These are phyloP conservation scores for Tinea semifulvella DNA, from an alignment of 2,888 invertebrate species.

Conservation along the genomic window DNA sequence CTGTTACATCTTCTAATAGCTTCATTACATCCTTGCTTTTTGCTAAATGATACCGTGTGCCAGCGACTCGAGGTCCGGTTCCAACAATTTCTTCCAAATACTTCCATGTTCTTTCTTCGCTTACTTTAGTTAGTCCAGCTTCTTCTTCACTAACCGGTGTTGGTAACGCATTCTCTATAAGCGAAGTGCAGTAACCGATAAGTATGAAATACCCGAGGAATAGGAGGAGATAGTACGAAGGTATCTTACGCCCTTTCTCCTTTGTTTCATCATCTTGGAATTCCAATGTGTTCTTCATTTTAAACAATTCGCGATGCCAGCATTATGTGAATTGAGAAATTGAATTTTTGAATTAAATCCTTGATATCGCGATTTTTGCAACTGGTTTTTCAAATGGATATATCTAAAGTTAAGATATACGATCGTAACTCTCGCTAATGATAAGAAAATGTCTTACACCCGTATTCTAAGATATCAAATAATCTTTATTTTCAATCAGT, in stretches of 20 bases:
- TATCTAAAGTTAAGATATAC: no score
- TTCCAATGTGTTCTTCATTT: not conserved
- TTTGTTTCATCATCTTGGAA: not conserved
- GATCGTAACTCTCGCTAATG: no score
- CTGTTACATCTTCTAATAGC: conserved; percentile 7
- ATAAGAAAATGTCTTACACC: no score
- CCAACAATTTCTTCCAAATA: conserved; percentile 39
- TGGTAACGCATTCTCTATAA: not conserved
- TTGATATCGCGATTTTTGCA: no score
- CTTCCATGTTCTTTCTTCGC: conserved; percentile 37
- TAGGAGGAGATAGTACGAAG: not conserved
- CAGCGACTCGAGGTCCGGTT: conserved; percentile 22
- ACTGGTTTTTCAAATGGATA: no score
- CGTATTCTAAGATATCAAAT: no score
- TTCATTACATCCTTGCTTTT: conserved; percentile 12
- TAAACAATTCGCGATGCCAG: no score
- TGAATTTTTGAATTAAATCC: no score
- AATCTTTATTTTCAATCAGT: no score
- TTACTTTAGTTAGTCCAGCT: conserved; percentile 27
- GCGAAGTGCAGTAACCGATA: not conserved
- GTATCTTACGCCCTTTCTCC: conserved; percentile 11
- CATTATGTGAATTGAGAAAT: no score
- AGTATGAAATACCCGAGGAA: conserved; percentile 3
- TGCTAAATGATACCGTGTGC: conserved; percentile 14
- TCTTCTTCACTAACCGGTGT: not conserved